Evolutionary conservation across 2,113 vertebrate species (phyloP).

Genomic region (Ciconia boyciana): DNA sequence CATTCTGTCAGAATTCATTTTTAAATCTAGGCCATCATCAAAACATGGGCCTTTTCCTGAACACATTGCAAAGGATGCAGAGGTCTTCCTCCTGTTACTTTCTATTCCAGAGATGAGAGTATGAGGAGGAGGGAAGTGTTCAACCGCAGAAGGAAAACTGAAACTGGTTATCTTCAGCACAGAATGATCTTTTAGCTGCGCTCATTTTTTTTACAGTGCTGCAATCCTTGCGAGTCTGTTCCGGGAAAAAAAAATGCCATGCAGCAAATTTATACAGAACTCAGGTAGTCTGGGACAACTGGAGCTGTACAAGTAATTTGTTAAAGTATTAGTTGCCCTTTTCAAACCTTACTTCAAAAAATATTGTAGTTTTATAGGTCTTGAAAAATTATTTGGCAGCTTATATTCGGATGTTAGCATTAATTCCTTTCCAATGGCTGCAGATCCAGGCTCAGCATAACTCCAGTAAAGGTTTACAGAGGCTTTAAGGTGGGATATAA

Average conservation of each 20-base stretch:
- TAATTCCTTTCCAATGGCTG: background rate
- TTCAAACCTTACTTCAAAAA: background rate
- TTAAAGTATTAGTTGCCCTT: background rate
- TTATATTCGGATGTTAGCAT: background rate
- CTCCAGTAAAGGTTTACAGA: background rate
- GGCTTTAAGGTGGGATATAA: background rate
- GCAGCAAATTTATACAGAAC: background rate
- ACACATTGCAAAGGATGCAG: background rate
- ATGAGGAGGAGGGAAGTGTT: background rate
- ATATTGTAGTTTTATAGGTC: background rate
- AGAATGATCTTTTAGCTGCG: background rate
- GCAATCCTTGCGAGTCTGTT: background rate
- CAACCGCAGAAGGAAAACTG: background rate
- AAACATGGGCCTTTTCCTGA: background rate
- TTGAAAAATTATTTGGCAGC: background rate
- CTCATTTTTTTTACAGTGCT: background rate
- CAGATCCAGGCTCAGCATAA: background rate
- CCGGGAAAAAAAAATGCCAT: background rate
- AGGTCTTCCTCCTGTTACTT: background rate
- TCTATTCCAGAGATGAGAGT: background rate
- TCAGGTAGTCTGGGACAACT: background rate
- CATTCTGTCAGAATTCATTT: background rate
- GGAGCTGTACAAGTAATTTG: background rate
- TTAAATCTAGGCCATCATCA: background rate
- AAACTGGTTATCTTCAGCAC: background rate